Base-by-base conservation (phyloP, 2,888 invertebrate species). In the Chalcosyrphus nemorum region DNA sequence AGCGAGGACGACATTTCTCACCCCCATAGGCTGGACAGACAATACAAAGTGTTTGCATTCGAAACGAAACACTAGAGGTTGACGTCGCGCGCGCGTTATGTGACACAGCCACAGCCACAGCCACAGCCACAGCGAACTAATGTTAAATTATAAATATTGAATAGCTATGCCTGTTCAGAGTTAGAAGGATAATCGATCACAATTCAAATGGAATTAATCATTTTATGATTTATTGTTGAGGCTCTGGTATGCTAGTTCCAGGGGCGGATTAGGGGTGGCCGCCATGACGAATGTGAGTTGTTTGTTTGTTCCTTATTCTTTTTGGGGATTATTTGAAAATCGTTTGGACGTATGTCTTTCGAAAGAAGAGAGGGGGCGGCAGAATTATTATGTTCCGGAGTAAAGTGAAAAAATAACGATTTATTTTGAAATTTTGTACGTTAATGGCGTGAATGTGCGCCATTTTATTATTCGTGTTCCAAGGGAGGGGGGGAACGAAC, bases 121-220 rank as follows among this genome's bases (percentile, higher is more conserved):
- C n/a, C n/a, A n/a, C n/a, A n/a, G n/a, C n/a, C n/a, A 50, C n/a
- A 32, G 41, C 45, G 27, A 29, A 45, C 59, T 76, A 59, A 68
- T 59, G 76, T 50, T 59, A 50, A 50, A 68, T 76, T 68, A 68
- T 68, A 68, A 68, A 76, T 68, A 76, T 68, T 45, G 59, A 68
- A 68, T 59, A n/a, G n/a, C n/a, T n/a, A 59, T 32, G 65, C 45
- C 50, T 50, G 50, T 9, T 29, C 63, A 15, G 57, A 43, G 19
- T 41, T 29, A 47, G n/a, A 75, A 47, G 21, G 41, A 75, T 66
- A 75, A 75, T 75, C 75, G 75, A 75, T 75, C 65, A 57, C 65
- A 41, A 65, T 47, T 75, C 75, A 57, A 66, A 75, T 57, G 47
- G 47, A 75, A 75, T 75, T 75, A 75, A 66, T 66, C 75, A 66